Conservation (phyloP, 2,113 vertebrate species). For the Echinops telfairi region DNA sequence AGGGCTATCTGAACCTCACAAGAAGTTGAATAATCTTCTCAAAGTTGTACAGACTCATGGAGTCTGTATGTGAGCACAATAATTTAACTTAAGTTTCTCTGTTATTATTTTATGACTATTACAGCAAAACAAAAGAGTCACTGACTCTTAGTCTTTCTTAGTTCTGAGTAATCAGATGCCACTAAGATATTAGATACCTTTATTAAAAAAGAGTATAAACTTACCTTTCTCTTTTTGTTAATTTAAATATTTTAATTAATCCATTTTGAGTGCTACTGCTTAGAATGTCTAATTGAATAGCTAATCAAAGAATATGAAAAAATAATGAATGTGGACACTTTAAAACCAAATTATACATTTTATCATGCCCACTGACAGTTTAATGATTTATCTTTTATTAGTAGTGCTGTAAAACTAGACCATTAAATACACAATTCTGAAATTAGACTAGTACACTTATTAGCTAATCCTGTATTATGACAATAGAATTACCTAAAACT, state of each 20-base stretch:
- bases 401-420: not conserved
- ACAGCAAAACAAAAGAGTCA: not conserved
- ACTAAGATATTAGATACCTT: not conserved
- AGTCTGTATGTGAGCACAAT: not conserved
- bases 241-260: constrained; percentile 1
- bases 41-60: not conserved
- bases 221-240: not conserved
- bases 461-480: not conserved
- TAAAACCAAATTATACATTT: not conserved
- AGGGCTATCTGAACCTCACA: not conserved
- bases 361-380: not conserved
- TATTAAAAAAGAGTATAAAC: not conserved
- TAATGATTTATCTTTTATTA: not conserved
- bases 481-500: not conserved
- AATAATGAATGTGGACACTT: not conserved
- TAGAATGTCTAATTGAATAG: not conserved
- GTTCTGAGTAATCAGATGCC: not conserved
- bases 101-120: not conserved
- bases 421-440: not conserved
- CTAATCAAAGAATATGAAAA: not conserved
- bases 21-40: not conserved
- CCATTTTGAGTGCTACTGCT: not conserved
- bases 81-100: not conserved
- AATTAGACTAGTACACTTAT: not conserved
- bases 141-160: not conserved